phyloP scores from a whole-genome alignment of 1,140 invertebrate genomes.

The Periplaneta americana region DNA sequence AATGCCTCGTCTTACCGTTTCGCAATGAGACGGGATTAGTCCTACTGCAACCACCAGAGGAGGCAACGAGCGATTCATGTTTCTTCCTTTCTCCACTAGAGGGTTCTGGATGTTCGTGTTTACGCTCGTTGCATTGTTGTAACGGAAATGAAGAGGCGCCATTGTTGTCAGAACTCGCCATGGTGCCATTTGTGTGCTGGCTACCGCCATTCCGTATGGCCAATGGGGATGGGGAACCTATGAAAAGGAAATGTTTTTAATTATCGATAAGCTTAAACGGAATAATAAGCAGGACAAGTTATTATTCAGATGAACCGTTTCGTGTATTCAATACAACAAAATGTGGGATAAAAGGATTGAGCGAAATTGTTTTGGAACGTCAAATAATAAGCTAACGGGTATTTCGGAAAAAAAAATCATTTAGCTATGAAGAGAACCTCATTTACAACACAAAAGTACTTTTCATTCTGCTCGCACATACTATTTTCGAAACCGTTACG shows the following conservation, averaged over 20 bases:
- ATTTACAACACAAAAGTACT: too few species aligned
- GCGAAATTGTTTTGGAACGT: background rate
- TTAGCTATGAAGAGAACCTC: background rate
- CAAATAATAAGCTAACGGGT: background rate
- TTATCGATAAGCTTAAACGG: background rate
- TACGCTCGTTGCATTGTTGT: background rate
- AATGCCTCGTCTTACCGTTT: background rate
- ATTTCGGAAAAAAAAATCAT: background rate
- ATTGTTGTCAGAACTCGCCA: background rate
- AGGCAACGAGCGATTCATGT: background rate
- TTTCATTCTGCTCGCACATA: too few species aligned
- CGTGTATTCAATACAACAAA: background rate
- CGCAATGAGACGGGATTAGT: constrained; percentile 1
- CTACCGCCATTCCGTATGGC: background rate
- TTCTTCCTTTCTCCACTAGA: background rate
- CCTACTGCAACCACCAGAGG: background rate
- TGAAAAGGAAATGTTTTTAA: background rate
- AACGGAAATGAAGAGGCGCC: background rate
- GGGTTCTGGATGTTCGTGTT: background rate
- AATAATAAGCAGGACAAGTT: background rate
- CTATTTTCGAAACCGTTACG: too few species aligned
- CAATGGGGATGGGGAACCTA: constrained; percentile 4
- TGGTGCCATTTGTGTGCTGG: background rate
- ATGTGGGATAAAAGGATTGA: background rate
- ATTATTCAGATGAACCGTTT: background rate